These are phyloP conservation scores for Opisthocomus hoazin DNA, from an alignment of 2,113 vertebrate genomes.

Conservation along the genomic window DNA sequence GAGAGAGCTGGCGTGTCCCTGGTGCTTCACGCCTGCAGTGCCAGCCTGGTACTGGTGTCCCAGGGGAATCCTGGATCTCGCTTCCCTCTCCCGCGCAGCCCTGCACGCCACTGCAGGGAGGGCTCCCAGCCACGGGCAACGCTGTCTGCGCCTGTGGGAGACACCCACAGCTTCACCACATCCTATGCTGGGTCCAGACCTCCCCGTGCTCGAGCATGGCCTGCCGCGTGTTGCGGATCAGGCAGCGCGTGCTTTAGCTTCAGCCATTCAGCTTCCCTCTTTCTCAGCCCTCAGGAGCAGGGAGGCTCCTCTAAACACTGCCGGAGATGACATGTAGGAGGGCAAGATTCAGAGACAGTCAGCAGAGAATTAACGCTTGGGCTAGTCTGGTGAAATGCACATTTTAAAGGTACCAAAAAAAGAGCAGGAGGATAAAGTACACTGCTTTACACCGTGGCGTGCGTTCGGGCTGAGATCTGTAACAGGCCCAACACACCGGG, in stretches of 20 bases:
- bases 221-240: neutral
- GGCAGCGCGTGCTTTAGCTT: neutral
- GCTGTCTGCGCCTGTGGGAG: neutral
- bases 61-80: neutral
- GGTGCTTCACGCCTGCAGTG: neutral
- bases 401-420: neutral
- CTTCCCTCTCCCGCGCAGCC: neutral
- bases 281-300: neutral
- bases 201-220: fast-evolving
- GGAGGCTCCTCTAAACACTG: neutral
- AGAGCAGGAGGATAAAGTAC: neutral
- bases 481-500: neutral
- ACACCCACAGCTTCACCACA: neutral
- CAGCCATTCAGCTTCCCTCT: neutral
- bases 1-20: neutral
- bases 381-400: neutral
- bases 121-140: fast-evolving
- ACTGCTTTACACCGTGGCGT: fast-evolving
- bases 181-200: fast-evolving
- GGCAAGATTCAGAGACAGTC: neutral
- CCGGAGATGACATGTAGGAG: neutral
- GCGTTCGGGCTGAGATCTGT: neutral
- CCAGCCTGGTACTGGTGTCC: neutral
- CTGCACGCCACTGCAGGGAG: fast-evolving
- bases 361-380: neutral